Evolutionary conservation across 1,140 invertebrate genomes (phyloP), one percentile per base, ranked within the genome.

Genomic region (Heliconius nattereri): DNA sequence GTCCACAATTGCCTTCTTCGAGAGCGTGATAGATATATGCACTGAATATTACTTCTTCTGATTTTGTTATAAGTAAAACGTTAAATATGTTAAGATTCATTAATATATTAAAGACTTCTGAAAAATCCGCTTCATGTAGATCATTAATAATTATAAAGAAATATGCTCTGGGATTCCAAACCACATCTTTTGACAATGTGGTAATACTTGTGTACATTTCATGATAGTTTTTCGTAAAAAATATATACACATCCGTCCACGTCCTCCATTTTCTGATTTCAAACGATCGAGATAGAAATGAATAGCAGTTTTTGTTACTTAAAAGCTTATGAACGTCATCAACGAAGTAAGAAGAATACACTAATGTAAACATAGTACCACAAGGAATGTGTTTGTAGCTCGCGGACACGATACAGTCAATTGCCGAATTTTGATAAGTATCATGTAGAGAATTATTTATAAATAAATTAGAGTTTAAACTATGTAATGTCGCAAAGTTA

Each of bases 81-180:
- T 84, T 71, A 70, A 76, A 81, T 40, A 84, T 66, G 76, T 80
- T 79, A 32, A 45, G 13, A 32, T 54, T 70, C 26, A 81, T 40
- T 37, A 85, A 78, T 13, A 76, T 35, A 60, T 79, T 52, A 45
- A 85, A 85, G 26, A 83, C 52, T 6, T 78, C 72, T 40, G 26
- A 29, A 60, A 37, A 70, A 49, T 83, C 60, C 19, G 72, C 20
- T 37, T 73, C 32, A 11, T 60, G 70, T n/a, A 85, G 71, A 3
- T 81, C 13, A 49, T 82, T 13, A 45, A 84, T 70, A 8, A 79
- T 16, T 11, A 84, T 49, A 40, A 84, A 49, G 54, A 84, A 79
- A 52, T 71, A 66, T 66, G 81, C 79, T 76, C 13, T 75, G 23
- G 83, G 79, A 66, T 85, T 85, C 81, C 81, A 85, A 1, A 71